Evolutionary conservation across 2,797 vertebrate genomes (phyloP).

Genomic region (Acrossocheilus wenchowensis): DNA sequence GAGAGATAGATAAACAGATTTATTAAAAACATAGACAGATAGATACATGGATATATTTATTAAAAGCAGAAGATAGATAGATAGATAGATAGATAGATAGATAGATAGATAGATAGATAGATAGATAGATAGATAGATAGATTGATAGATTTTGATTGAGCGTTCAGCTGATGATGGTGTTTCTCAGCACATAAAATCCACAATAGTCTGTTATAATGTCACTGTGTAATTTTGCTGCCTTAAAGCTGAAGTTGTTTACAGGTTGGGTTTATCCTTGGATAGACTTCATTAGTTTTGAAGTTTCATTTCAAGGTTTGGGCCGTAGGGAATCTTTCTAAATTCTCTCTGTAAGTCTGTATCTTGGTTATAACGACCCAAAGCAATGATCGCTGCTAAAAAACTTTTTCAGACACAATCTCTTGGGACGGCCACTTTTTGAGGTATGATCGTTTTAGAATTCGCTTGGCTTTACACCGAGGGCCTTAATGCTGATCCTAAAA

Average conservation of each 20-base stretch:
- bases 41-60: too few relatives aligned
- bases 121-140: too few relatives aligned
- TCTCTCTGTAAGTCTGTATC: not conserved
- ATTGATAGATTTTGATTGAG: too few relatives aligned
- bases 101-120: too few relatives aligned
- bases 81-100: too few relatives aligned
- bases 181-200: not conserved
- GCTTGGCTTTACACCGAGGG: not conserved
- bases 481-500: slow-evolving; percentile 22
- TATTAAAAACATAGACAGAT: too few relatives aligned
- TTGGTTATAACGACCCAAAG: not conserved
- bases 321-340: not conserved
- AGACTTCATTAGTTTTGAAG: slow-evolving; percentile 41
- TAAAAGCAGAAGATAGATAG: too few relatives aligned
- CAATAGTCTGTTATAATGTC: not conserved
- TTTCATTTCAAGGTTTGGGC: slow-evolving; percentile 39
- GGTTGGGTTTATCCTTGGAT: slow-evolving; percentile 30
- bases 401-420: not conserved
- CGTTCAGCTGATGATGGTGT: not conserved
- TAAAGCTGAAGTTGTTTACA: slow-evolving; percentile 23
- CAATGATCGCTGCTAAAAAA: slow-evolving; percentile 1
- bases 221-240: not conserved
- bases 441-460: not conserved
- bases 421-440: not conserved
- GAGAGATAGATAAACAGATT: too few relatives aligned